Percentiles rank a stretch among this genome's conserved stretches.
Evolutionary conservation across 2,113 vertebrate genomes (phyloP).

Genomic region (Vicugna pacos): DNA sequence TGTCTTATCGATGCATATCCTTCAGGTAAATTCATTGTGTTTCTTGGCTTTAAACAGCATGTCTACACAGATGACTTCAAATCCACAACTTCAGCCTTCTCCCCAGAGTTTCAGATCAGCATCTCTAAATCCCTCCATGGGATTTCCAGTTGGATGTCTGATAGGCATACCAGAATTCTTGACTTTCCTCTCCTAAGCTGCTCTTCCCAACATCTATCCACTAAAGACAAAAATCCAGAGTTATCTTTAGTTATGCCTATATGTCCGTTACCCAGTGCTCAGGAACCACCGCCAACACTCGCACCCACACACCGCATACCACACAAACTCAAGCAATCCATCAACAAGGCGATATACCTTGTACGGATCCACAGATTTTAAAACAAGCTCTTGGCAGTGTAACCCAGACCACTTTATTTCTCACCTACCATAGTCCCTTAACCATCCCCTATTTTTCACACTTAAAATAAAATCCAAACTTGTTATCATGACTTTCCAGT

Average conservation of each 20-base stretch:
- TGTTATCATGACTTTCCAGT: background rate
- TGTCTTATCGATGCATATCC: background rate
- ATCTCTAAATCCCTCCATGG: background rate
- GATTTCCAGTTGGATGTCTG: background rate
- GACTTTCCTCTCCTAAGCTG: background rate
- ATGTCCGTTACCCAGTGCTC: background rate
- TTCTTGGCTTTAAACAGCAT: background rate
- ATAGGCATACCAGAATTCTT: background rate
- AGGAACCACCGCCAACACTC: background rate
- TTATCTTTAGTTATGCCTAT: background rate
- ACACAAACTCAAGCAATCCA: background rate
- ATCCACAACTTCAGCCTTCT: background rate
- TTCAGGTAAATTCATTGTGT: background rate
- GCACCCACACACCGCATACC: background rate
- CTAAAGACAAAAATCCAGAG: background rate
- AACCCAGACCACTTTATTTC: background rate
- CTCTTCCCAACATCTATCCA: background rate
- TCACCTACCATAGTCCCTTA: background rate
- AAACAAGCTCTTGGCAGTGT: background rate
- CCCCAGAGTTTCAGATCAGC: background rate
- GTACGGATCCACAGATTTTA: background rate
- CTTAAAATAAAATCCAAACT: background rate
- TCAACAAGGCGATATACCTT: background rate
- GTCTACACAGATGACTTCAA: background rate
- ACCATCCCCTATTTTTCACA: background rate